Percentiles rank a stretch among this genome's conserved stretches.
Evolutionary conservation across 2,888 invertebrate species (phyloP).

Genomic region (Polydrusus cervinus): DNA sequence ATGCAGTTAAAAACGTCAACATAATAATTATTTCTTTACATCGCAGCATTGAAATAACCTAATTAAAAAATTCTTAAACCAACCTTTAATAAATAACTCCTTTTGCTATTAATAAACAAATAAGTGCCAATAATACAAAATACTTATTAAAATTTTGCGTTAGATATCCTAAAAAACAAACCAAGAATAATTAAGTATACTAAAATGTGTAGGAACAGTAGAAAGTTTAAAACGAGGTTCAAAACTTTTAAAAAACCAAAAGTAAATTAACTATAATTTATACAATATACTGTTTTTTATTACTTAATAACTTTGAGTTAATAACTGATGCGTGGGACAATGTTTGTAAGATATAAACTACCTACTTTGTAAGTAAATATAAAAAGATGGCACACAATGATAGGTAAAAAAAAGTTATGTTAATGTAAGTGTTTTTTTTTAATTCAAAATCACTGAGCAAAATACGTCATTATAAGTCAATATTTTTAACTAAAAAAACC

Average conservation of each 20-base stretch:
- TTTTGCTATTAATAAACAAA: not conserved
- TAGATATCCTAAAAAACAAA: too few relatives aligned
- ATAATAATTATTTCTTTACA: conserved; percentile 5
- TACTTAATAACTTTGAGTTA: too few relatives aligned
- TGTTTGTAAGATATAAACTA: conserved; percentile 5
- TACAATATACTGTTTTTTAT: not conserved
- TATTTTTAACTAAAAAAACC: conserved; percentile 21
- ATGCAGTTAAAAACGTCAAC: not conserved
- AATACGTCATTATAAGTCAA: too few relatives aligned
- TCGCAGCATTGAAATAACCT: not conserved
- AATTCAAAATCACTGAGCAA: not conserved
- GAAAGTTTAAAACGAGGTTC: conserved; percentile 3
- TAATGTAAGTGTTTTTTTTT: too few relatives aligned
- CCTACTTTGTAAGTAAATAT: too few relatives aligned
- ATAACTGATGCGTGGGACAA: conserved; percentile 20
- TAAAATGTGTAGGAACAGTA: conserved; percentile 12
- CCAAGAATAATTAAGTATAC: not conserved
- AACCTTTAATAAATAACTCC: not conserved
- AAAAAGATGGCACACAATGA: too few relatives aligned
- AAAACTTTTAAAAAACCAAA: not conserved
- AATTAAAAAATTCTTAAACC: conserved; percentile 9
- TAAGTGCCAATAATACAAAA: conserved; percentile 7
- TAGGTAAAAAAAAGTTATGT: not conserved
- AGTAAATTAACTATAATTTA: conserved; percentile 14
- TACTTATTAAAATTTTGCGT: not conserved